Percentiles rank a stretch among this genome's conserved stretches.
These are phyloP conservation scores for Copsychus sechellarum DNA, from an alignment of 2,113 vertebrate genomes.

Conservation along the genomic window DNA sequence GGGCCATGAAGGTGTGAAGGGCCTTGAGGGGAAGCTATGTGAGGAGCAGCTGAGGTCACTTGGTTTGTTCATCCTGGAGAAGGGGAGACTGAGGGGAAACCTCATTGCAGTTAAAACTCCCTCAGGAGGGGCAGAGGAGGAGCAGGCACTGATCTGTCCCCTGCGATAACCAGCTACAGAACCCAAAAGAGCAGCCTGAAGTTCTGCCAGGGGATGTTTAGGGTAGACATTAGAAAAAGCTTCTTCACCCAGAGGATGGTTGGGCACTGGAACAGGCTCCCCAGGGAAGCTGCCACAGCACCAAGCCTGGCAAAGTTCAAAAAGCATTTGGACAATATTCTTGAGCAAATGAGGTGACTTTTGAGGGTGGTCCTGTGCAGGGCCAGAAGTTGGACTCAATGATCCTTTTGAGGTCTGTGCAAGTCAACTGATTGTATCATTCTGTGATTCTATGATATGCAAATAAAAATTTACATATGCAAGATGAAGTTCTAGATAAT, in stretches of 20 bases:
- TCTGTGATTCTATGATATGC: neutral
- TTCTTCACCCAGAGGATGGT: neutral
- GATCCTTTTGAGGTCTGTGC: neutral
- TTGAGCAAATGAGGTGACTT: neutral
- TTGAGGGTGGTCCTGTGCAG: neutral
- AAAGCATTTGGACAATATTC: accelerated
- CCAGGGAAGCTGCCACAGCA: neutral
- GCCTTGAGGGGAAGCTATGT: accelerated
- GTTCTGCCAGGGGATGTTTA: accelerated
- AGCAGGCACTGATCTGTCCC: too few relatives aligned
- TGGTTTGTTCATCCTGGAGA: neutral
- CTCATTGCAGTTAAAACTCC: neutral
- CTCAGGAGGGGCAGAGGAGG: accelerated
- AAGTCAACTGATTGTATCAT: neutral
- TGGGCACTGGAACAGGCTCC: neutral
- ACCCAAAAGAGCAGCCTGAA: accelerated
- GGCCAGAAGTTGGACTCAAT: neutral
- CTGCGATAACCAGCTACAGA: accelerated
- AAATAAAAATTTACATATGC: neutral
- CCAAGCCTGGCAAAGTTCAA: neutral
- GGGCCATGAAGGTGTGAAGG: too few relatives aligned
- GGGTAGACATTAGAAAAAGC: neutral
- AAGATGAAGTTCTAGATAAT: neutral
- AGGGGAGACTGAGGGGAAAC: neutral
- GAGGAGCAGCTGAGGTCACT: accelerated